Evolutionary conservation across 2,888 invertebrate species (phyloP).

Genomic region (Pammene aurita): DNA sequence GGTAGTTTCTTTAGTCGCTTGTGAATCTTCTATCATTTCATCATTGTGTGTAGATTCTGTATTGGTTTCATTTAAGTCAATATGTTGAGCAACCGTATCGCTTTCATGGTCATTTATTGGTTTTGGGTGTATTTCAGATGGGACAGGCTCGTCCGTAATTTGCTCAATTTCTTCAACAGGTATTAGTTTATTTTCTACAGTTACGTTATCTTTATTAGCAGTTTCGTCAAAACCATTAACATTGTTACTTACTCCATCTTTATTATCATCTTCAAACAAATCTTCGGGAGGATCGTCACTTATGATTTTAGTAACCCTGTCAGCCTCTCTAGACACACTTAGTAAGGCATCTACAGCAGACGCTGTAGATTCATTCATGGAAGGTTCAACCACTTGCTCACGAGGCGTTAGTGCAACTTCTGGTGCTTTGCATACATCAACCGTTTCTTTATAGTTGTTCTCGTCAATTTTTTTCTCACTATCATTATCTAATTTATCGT

Average conservation of each 20-base stretch:
- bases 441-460: constrained; percentile 29
- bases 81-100: constrained; percentile 34
- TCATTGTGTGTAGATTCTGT: constrained; percentile 25
- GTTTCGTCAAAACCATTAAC: constrained; percentile 55
- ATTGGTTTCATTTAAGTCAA: constrained; percentile 31
- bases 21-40: constrained; percentile 1
- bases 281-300: constrained; percentile 76
- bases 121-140: not conserved
- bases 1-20: constrained; percentile 40
- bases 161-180: constrained; percentile 7
- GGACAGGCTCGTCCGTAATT: not conserved
- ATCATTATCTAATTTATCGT: constrained; percentile 15
- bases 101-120: not conserved
- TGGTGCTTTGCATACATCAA: constrained; percentile 43
- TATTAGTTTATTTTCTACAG: constrained; percentile 2
- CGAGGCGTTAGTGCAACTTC: constrained; percentile 49
- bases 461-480: constrained; percentile 17
- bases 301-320: constrained; percentile 71
- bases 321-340: constrained; percentile 74
- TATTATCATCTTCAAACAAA: constrained; percentile 76
- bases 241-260: constrained; percentile 53
- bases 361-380: constrained; percentile 73
- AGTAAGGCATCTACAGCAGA: constrained; percentile 77
- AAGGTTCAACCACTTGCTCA: constrained; percentile 53
- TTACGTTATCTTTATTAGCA: constrained; percentile 45